phyloP scores from a whole-genome alignment of 2,797 vertebrate species.

The Myioborus melanocephalus region DNA sequence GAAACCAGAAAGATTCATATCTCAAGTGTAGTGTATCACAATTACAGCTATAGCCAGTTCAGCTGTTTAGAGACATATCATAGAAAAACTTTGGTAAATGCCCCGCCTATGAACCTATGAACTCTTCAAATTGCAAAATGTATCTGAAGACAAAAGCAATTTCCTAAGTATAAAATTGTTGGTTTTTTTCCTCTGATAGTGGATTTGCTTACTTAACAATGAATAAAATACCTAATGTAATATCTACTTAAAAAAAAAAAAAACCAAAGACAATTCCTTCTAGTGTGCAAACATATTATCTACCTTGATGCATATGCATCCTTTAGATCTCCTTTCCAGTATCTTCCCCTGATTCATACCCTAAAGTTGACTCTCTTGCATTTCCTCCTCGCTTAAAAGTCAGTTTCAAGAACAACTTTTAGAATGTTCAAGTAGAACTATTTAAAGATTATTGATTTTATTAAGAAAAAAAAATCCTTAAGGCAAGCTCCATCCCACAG shows the following conservation, averaged over 20 bases:
- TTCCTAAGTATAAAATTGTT: background rate
- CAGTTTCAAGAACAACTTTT: background rate
- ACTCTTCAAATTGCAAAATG: background rate
- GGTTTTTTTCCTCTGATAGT: accelerated
- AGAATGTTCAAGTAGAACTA: background rate
- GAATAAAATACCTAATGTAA: background rate
- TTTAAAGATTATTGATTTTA: background rate
- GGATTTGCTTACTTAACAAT: background rate
- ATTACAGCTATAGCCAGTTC: background rate
- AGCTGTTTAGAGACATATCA: background rate
- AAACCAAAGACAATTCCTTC: background rate
- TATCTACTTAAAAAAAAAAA: background rate
- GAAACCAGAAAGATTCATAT: background rate
- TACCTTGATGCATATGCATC: background rate
- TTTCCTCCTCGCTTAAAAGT: background rate
- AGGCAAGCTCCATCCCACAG: background rate
- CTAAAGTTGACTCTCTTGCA: background rate
- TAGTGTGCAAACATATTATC: background rate
- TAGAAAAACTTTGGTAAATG: background rate
- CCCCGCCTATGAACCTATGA: background rate
- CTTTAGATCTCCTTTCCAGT: background rate
- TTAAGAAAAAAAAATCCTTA: background rate
- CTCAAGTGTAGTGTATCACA: background rate
- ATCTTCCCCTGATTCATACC: background rate
- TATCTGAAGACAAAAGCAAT: background rate